phyloP scores from a whole-genome alignment of 2,113 vertebrate genomes.

The Microcebus murinus region DNA sequence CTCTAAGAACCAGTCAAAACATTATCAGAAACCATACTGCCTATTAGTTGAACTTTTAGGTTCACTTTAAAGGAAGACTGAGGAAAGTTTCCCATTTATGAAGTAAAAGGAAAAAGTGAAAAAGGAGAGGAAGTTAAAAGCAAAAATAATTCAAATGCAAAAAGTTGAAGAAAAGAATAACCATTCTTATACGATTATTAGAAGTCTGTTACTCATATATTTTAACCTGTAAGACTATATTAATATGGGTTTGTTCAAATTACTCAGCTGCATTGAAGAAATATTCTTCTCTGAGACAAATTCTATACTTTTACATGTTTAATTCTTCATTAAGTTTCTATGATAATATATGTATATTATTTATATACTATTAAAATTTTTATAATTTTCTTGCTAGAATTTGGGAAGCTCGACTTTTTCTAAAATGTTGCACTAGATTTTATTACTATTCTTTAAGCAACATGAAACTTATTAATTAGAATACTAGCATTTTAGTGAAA shows the following conservation, averaged over 20 bases:
- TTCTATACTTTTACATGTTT: background rate
- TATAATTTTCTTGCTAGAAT: background rate
- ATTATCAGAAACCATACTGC: background rate
- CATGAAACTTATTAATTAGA: constrained; percentile 8
- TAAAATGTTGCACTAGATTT: background rate
- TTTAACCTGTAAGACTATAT: background rate
- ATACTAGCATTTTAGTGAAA: constrained; percentile 22
- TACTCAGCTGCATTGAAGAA: background rate
- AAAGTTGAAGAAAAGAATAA: background rate
- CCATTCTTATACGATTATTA: background rate
- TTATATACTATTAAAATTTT: background rate
- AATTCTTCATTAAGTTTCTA: background rate
- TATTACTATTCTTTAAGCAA: constrained; percentile 13
- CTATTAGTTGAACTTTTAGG: background rate
- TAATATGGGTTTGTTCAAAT: background rate
- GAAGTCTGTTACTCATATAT: background rate
- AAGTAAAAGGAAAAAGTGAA: background rate
- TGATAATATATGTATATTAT: background rate
- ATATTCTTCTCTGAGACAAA: background rate
- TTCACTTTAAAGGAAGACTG: background rate
- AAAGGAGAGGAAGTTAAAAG: background rate
- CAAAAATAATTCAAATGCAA: constrained; percentile 8
- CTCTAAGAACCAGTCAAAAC: background rate
- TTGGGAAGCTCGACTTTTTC: background rate
- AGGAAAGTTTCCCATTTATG: background rate